Conservation (phyloP, 2,888 invertebrate genomes). For the Shargacucullia verbasci region DNA sequence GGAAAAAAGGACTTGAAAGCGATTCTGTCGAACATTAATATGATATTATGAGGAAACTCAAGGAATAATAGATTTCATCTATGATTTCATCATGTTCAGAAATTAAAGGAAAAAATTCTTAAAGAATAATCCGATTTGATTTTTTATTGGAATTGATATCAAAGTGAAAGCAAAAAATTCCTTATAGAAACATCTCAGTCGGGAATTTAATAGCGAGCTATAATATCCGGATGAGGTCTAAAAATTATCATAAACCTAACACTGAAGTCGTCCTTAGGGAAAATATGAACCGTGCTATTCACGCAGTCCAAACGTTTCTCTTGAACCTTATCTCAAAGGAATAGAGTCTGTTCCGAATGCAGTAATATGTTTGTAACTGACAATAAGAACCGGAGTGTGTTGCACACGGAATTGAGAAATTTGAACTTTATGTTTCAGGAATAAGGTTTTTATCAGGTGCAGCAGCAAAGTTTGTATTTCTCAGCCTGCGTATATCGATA, state of each 20-base stretch:
- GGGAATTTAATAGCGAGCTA: constrained; percentile 71
- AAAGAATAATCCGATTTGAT: constrained; percentile 42
- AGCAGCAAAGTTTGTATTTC: constrained; percentile 42
- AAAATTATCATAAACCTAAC: constrained; percentile 75
- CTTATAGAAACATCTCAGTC: constrained; percentile 66
- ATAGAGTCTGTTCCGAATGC: constrained; percentile 39
- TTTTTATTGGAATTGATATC: constrained; percentile 53
- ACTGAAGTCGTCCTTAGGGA: constrained; percentile 67
- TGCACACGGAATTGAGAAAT: neutral
- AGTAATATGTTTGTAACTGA: constrained; percentile 44
- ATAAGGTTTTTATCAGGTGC: constrained; percentile 13
- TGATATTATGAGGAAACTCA: too few relatives aligned
- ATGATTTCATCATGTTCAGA: too few relatives aligned
- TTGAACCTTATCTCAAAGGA: constrained; percentile 38
- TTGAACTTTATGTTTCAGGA: constrained; percentile 10
- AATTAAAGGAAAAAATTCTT: constrained; percentile 1
- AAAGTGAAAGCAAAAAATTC: constrained; percentile 51
- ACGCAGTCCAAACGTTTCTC: neutral
- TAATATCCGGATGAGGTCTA: constrained; percentile 73
- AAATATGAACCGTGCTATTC: constrained; percentile 47
- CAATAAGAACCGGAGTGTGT: constrained; percentile 14
- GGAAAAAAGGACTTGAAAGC: too few relatives aligned
- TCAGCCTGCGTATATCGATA: constrained; percentile 63
- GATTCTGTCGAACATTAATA: too few relatives aligned
- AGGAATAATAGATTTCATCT: too few relatives aligned